A percentile compares a stretch with the other conserved stretches of the same genome.
phyloP scores from a whole-genome alignment of 2,113 vertebrate species.

The Pseudopipra pipra region DNA sequence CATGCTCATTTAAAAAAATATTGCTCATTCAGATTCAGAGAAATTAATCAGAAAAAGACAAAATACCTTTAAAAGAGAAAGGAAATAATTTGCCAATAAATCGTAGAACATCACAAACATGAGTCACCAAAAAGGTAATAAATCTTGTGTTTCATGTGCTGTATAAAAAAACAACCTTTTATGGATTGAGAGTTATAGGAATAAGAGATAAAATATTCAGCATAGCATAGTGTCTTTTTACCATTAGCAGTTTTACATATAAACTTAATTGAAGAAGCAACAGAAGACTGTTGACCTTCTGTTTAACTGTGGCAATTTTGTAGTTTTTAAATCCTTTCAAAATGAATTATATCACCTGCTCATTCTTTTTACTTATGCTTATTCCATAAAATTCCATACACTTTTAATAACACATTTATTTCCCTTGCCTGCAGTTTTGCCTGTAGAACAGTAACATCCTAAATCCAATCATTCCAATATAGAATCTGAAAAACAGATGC shows the following conservation, averaged over 20 bases:
- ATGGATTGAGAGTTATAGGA: constrained; percentile 64
- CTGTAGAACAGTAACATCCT: background rate
- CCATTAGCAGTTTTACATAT: constrained; percentile 64
- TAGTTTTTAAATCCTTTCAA: constrained; percentile 39
- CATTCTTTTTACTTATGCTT: background rate
- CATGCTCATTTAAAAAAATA: constrained; percentile 56
- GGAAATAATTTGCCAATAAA: constrained; percentile 71
- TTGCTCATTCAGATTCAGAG: constrained; percentile 59
- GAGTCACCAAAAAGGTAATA: constrained; percentile 62
- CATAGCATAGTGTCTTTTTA: constrained; percentile 50
- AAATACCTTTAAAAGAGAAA: constrained; percentile 61
- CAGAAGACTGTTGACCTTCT: constrained; percentile 42
- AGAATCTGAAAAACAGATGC: background rate
- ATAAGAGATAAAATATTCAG: constrained; percentile 72
- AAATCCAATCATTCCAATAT: background rate
- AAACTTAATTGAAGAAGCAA: constrained; percentile 72
- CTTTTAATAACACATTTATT: background rate
- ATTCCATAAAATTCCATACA: background rate
- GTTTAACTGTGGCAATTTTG: constrained; percentile 22
- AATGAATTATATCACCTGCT: background rate
- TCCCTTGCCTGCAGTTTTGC: background rate
- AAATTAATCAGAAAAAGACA: constrained; percentile 67
- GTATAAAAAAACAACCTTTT: constrained; percentile 60
- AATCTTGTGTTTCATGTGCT: constrained; percentile 64
- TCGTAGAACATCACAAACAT: constrained; percentile 58